Evolutionary conservation across 23 tunicate species (phyloP), one percentile per base, ranked within the genome.

Genomic region (Pegea sp.): DNA sequence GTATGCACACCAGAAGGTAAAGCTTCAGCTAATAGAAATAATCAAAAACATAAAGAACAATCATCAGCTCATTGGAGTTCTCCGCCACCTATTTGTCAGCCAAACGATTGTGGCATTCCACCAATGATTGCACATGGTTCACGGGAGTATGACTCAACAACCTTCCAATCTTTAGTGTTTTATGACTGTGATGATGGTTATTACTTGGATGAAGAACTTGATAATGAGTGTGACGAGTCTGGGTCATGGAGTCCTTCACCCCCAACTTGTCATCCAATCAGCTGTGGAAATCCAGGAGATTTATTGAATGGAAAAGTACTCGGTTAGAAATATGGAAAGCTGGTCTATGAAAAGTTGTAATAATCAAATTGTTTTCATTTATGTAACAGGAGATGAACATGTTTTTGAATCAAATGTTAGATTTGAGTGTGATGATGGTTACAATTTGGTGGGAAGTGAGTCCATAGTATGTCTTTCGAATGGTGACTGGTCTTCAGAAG

Each of bases 231-330:
- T 32, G 26, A 31, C 31, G 61, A 60, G 58, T 28, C 86, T 58
- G 84, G 84, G 11, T 42, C 42, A 32, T 84, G 95, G 95, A 48
- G 56, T 43, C 70, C 48, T 16, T 19, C n/a, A 20, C 72, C 95
- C 24, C 84, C 95, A 11, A 53, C 43, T 28, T 84, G 95, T 42
- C 29, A 58, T 0, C 95, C 95, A 0, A 75, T 72, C 2, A 65
- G 63, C 21, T 84, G 95, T 58, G 95, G 78, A 42, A 18, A 44
- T 7, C 21, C 42, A 4, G 59, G 22, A 5, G 61, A 25, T 4
- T 64, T 59, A 0, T 31, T 8, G 1, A 68, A 84, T 64, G 95
- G 95, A 29, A 24, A 29, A 29, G 55, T 68, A 5, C 0, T 32
- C 24, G 93, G 93, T 79, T 25, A n/a, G n/a, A n/a, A n/a, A n/a